Evolutionary conservation across 2,888 invertebrate genomes (phyloP).

Genomic region (Lymantria dispar): DNA sequence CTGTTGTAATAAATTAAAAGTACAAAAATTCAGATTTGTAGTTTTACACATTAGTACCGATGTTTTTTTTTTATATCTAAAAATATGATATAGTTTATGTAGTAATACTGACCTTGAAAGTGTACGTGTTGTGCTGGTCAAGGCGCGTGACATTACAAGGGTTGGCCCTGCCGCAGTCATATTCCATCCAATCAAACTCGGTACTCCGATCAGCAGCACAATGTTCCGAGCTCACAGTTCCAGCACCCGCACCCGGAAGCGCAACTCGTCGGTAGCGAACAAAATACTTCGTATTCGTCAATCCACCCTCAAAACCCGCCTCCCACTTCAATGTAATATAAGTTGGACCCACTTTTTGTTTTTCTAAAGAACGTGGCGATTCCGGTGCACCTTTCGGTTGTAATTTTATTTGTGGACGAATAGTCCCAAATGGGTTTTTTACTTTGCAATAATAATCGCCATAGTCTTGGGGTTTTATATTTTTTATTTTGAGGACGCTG

Average conservation of each 20-base stretch:
- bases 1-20: too few relatives aligned
- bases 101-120: constrained; percentile 85
- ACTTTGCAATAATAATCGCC: constrained; percentile 96
- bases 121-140: constrained; percentile 93
- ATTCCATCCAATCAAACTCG: constrained; percentile 89
- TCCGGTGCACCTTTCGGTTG: constrained; percentile 95
- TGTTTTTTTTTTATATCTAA: too few relatives aligned
- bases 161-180: constrained; percentile 92
- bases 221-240: constrained; percentile 53
- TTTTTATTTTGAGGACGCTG: constrained; percentile 87
- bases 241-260: constrained; percentile 75
- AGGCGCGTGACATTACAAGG: constrained; percentile 94
- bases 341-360: constrained; percentile 89
- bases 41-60: too few relatives aligned
- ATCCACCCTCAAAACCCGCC: constrained; percentile 94
- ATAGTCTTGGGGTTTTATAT: constrained; percentile 91
- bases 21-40: too few relatives aligned
- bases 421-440: constrained; percentile 90
- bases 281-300: constrained; percentile 93
- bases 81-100: neutral
- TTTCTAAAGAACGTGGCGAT: constrained; percentile 87
- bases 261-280: constrained; percentile 90
- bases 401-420: constrained; percentile 88
- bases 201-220: constrained; percentile 59
- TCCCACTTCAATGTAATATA: constrained; percentile 93